These are phyloP conservation scores for roundworm (Caenorhabditis elegans) DNA, from an alignment of 1,140 invertebrate genomes.

Conservation along the genomic window DNA sequence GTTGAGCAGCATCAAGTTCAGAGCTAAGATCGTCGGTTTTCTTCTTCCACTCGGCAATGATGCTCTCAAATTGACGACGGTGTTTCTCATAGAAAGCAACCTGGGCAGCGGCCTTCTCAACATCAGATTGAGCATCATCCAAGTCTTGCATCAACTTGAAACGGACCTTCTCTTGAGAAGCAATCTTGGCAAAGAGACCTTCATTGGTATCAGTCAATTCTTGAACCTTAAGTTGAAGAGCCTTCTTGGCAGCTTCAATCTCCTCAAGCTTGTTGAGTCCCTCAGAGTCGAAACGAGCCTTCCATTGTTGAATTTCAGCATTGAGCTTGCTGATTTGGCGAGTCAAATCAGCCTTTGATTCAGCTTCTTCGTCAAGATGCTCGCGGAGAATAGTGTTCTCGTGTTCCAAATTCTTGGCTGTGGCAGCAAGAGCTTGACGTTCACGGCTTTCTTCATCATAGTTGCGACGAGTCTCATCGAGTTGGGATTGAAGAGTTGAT, in stretches of 20 bases:
- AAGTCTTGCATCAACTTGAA: constrained; percentile 92
- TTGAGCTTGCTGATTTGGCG: constrained; percentile 96
- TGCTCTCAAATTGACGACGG: constrained; percentile 94
- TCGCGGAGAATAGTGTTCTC: constrained; percentile 95
- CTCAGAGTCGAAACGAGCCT: constrained; percentile 94
- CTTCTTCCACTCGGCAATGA: constrained; percentile 98
- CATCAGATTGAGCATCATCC: constrained; percentile 89
- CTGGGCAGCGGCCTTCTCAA: constrained; percentile 75
- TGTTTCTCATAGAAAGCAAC: constrained; percentile 87
- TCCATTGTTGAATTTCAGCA: constrained; percentile 88
- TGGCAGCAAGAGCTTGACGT: constrained; percentile 65
- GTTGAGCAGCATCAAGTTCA: constrained; percentile 93
- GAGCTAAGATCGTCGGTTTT: constrained; percentile 95
- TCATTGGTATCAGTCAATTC: constrained; percentile 97
- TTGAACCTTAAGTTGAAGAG: constrained; percentile 89
- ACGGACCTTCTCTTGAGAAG: constrained; percentile 95
- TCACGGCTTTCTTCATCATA: constrained; percentile 85
- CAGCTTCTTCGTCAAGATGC: constrained; percentile 84
- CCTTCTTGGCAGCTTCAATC: constrained; percentile 94
- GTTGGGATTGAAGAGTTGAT: constrained; percentile 85
- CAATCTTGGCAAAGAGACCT: constrained; percentile 93
- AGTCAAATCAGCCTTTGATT: constrained; percentile 73
- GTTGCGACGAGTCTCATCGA: constrained; percentile 93
- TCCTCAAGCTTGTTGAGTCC: constrained; percentile 93
- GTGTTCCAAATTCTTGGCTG: constrained; percentile 83